Evolutionary conservation across 1,140 invertebrate genomes (phyloP), one percentile per base, ranked within the genome.

Genomic region (Leptinotarsa undecemlineata): DNA sequence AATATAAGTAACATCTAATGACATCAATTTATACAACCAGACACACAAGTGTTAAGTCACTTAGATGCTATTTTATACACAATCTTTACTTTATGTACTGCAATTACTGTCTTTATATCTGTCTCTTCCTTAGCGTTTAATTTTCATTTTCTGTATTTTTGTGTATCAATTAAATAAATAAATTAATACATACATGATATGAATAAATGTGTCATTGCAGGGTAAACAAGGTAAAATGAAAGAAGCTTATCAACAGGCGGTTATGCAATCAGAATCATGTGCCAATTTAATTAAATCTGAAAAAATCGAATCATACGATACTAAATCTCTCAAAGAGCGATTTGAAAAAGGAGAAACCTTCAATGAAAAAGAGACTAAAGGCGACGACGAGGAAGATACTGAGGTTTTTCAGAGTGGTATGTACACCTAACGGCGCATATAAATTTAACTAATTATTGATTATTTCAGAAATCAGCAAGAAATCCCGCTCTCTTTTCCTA

Each of bases 141-240:
- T 33, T 33, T 1, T 33, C 6, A 33, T 33, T 33, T 33, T 33
- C 6, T 33, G 6, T 33, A 33, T 33, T 33, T 33, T 33, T 8
- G 26, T 33, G 26, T 33, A 33, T 33, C 26, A 33, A 33, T 33
- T 33, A 33, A 33, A 8, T 33, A 1, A 33, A 33, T 33, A 1
- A 33, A 33, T 42, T 3, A 11, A 42, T 42, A 0, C 8, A 42
- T 42, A 5, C 33, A 42, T 42, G 33, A 11, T 42, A 5, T 42
- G 33, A 11, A 42, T 42, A 11, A 42, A 42, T 33, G 33, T 11
- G 33, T 42, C 8, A 11, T 42, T 42, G 33, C 8, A 94, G 92
- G 94, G 94, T 13, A 95, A 95, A 84, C 94, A 95, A 87, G 93
- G 92, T 1, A 94, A 94, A 81, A 93, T 97, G 86, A 96, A 96